Conservation (phyloP, 64 coral and sea anemone species). For the Dendronephthya gigantea region DNA sequence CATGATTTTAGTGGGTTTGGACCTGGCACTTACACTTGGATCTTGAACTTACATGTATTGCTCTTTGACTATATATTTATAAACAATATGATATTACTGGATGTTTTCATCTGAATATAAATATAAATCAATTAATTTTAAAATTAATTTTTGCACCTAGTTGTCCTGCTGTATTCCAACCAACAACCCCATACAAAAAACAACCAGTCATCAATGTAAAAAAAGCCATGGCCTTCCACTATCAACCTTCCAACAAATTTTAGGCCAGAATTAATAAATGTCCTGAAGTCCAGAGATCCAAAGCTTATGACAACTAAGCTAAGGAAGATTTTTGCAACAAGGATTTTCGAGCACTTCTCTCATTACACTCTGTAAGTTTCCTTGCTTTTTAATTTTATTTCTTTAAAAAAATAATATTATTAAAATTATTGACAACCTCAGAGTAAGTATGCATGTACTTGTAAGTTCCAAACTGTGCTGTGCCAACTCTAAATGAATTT, state of each 20-base stretch:
- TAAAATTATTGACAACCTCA: too few species aligned
- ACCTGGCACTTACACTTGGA: too few species aligned
- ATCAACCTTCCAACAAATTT: constrained; percentile 17
- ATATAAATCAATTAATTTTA: too few species aligned
- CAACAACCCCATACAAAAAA: too few species aligned
- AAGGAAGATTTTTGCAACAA: constrained; percentile 25
- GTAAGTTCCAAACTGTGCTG: background rate
- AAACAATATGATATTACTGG: too few species aligned
- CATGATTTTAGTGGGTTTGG: too few species aligned
- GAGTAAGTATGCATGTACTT: background rate
- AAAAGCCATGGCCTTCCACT: constrained; percentile 10
- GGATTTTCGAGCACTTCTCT: constrained; percentile 27
- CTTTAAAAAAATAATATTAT: too few species aligned
- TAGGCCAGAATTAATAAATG: constrained; percentile 13
- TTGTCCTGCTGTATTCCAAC: background rate
- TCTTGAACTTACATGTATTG: too few species aligned
- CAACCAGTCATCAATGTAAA: constrained; percentile 8
- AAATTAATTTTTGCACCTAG: background rate
- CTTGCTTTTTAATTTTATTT: too few species aligned
- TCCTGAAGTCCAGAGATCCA: background rate
- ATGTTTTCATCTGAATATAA: too few species aligned
- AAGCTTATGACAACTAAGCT: background rate
- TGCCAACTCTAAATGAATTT: background rate
- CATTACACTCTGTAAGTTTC: constrained; percentile 35
- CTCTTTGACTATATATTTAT: too few species aligned